Evolutionary conservation across 2,888 invertebrate species (phyloP).

Genomic region (Acanthosoma haemorrhoidale): DNA sequence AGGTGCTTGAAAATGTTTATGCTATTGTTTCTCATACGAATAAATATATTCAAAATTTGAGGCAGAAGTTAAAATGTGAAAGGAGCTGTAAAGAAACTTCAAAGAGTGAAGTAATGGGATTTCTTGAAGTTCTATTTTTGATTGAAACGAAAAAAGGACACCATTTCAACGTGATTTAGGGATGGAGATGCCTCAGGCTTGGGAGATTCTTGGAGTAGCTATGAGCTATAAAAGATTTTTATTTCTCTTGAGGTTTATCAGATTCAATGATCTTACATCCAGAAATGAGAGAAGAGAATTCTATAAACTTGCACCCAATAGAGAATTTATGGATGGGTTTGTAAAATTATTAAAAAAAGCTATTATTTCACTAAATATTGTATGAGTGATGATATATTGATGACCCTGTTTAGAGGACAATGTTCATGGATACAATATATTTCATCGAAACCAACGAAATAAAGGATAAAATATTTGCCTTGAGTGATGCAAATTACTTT

Average conservation of each 20-base stretch:
- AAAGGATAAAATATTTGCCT: neutral
- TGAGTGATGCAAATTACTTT: conserved; percentile 26
- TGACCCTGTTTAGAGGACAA: conserved; percentile 15
- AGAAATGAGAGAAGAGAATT: neutral
- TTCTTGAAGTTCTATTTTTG: conserved; percentile 43
- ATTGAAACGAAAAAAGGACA: conserved; percentile 41
- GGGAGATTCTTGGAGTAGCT: conserved; percentile 34
- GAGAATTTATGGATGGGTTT: conserved; percentile 14
- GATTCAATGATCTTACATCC: neutral
- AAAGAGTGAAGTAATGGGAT: conserved; percentile 41
- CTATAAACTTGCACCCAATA: neutral
- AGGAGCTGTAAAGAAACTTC: conserved; percentile 34
- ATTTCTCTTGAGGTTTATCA: conserved; percentile 33
- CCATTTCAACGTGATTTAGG: conserved; percentile 40
- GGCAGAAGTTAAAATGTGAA: neutral
- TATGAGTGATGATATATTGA: neutral
- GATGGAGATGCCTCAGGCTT: conserved; percentile 40
- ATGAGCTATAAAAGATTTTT: conserved; percentile 29
- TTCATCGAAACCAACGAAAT: neutral
- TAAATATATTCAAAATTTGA: conserved; percentile 38
- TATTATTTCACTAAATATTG: neutral
- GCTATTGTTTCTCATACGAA: conserved; percentile 42
- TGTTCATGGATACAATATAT: neutral
- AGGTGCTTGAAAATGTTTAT: conserved; percentile 39
- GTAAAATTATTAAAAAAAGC: conserved; percentile 12